Conservation (phyloP, 2,113 vertebrate species). For the Furnarius figulus region DNA sequence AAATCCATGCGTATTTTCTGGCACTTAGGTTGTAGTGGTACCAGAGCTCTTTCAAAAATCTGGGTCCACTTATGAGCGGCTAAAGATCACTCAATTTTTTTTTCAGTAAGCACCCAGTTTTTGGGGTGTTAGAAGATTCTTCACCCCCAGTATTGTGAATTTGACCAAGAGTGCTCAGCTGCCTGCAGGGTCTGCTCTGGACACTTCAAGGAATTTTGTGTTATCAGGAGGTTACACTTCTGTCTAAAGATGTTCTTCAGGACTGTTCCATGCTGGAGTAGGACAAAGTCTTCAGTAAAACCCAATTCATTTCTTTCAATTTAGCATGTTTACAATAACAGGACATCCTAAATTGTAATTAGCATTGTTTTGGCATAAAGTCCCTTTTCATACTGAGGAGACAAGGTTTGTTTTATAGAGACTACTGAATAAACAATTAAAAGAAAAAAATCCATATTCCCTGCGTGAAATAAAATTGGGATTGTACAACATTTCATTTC, state of each 20-base stretch:
- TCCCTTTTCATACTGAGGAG: neutral
- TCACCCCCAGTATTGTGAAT: neutral
- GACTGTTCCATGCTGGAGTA: neutral
- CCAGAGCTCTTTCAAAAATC: neutral
- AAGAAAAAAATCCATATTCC: neutral
- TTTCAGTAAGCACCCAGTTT: neutral
- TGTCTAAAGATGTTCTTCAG: neutral
- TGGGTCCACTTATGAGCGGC: neutral
- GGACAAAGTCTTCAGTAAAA: neutral
- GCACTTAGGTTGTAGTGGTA: neutral
- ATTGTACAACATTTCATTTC: neutral
- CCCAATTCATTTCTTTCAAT: neutral
- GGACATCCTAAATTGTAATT: neutral
- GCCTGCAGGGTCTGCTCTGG: neutral
- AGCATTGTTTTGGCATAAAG: neutral
- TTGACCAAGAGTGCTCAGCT: neutral
- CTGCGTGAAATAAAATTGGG: neutral
- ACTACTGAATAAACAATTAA: neutral
- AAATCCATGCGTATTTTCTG: neutral
- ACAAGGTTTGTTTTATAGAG: neutral
- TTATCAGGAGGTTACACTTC: neutral
- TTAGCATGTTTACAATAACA: slow-evolving; percentile 14
- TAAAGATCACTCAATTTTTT: neutral
- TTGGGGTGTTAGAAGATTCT: neutral
- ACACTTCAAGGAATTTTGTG: neutral